Base-by-base conservation (phyloP, 2,797 vertebrate species). In the Ceryle rudis region DNA sequence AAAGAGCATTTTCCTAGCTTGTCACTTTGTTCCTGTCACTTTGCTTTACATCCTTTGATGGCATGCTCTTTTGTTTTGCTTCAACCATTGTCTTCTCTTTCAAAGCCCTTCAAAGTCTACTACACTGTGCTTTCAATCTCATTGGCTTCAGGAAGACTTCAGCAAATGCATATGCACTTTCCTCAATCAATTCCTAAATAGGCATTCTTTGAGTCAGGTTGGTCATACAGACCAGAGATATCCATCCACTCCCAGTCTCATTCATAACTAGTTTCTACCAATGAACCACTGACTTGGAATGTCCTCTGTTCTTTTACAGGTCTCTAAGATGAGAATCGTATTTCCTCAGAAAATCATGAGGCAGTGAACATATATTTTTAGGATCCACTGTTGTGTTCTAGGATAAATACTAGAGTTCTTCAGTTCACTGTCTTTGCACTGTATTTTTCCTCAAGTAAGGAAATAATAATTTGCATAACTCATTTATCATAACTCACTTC, bases 41-140 rank as follows among this genome's bases (percentile, higher is more conserved):
- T 95, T 61, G 57, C 91, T 96, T 97, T 96, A 96, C 86, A 94
- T 79, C 84, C 93, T 95, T 97, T 94, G 91, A 91, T 81, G 62
- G 90, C 86, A 79, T 93, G 86, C 42, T 91, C 93, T 96, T 96
- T 96, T 97, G 95, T 96, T 97, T 95, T 95, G 94, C 88, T 86
- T 92, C 79, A 74, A 54, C 89, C 46, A 96, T 92, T 95, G 94
- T 95, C 84, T 96, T 81, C 79, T 67, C 75, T 93, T 95, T 96
- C 81, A 96, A 96, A 95, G 78, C 64, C 72, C 71, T 91, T 86
- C 87, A 95, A 94, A 95, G 85, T 77, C 85, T 52, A 94, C 55
- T 80, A 95, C 70, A 77, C 73, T 90, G n/a, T 26, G 70, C 81
- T 94, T 95, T 94, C 96, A 96, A 66, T 90, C 75, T 85, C 77